phyloP scores from a whole-genome alignment of 2,797 vertebrate genomes.

The Ibycter americanus region DNA sequence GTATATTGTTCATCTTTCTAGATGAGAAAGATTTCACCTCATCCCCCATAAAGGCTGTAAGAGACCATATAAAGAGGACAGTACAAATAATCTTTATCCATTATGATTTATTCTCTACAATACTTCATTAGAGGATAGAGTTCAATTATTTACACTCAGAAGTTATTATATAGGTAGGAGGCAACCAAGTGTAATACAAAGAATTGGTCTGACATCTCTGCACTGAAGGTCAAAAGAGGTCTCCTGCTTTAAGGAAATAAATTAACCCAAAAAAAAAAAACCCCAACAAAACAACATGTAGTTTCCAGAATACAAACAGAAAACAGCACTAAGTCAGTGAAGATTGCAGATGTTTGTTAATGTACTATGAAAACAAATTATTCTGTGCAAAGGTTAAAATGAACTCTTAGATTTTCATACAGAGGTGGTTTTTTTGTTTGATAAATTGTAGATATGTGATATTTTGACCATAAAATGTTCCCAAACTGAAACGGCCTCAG shows the following conservation, averaged over 20 bases:
- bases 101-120: conserved; percentile 85
- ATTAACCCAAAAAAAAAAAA: conserved; percentile 27
- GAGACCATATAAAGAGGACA: conserved; percentile 53
- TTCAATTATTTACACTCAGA: conserved; percentile 83
- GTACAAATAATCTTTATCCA: conserved; percentile 71
- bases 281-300: conserved; percentile 66
- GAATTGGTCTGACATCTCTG: conserved; percentile 82
- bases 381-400: conserved; percentile 75
- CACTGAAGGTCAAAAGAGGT: conserved; percentile 80
- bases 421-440: conserved; percentile 52
- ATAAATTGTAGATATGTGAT: conserved; percentile 74
- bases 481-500: conserved; percentile 66
- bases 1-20: background rate
- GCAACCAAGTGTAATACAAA: conserved; percentile 84
- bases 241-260: conserved; percentile 77
- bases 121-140: conserved; percentile 81
- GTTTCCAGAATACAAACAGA: conserved; percentile 73
- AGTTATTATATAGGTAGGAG: conserved; percentile 82
- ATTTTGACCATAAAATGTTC: conserved; percentile 71
- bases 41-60: background rate
- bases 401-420: conserved; percentile 70
- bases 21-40: background rate
- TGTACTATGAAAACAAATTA: conserved; percentile 69
- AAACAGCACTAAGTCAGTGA: conserved; percentile 74
- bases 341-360: conserved; percentile 74